phyloP scores from a whole-genome alignment of 2,888 invertebrate species.

The Eutolmus rufibarbis region DNA sequence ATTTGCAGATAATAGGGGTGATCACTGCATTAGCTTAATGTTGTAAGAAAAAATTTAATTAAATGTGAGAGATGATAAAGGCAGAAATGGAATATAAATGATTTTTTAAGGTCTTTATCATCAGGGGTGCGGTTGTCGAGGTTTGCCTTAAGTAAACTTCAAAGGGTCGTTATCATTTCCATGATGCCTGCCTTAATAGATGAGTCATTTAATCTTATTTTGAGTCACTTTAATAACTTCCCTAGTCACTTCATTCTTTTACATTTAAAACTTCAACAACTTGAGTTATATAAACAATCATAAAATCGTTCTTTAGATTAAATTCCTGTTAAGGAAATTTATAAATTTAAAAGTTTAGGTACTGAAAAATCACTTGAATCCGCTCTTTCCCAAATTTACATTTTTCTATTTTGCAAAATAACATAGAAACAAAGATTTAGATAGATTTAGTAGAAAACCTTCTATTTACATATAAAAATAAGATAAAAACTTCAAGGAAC shows the following conservation, averaged over 20 bases:
- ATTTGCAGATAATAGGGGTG: neutral
- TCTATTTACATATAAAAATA: too few relatives aligned
- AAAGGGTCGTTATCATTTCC: neutral
- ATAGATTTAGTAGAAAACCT: too few relatives aligned
- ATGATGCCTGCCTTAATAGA: neutral
- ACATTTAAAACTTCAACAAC: neutral
- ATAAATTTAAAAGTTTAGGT: too few relatives aligned
- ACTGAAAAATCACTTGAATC: too few relatives aligned
- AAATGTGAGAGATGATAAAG: neutral
- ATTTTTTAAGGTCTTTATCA: neutral
- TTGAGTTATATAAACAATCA: neutral
- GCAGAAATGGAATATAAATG: neutral
- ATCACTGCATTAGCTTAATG: neutral
- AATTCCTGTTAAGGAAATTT: too few relatives aligned
- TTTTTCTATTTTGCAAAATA: too few relatives aligned
- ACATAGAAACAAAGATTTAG: too few relatives aligned
- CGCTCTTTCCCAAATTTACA: too few relatives aligned
- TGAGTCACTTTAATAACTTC: neutral
- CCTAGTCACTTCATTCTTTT: neutral
- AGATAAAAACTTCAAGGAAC: too few relatives aligned
- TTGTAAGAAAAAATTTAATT: neutral
- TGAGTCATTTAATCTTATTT: neutral
- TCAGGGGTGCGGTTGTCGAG: neutral
- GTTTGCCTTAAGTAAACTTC: neutral
- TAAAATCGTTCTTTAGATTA: too few relatives aligned